Conservation (phyloP, 1,140 invertebrate genomes). For the Zaprionus africanus region DNA sequence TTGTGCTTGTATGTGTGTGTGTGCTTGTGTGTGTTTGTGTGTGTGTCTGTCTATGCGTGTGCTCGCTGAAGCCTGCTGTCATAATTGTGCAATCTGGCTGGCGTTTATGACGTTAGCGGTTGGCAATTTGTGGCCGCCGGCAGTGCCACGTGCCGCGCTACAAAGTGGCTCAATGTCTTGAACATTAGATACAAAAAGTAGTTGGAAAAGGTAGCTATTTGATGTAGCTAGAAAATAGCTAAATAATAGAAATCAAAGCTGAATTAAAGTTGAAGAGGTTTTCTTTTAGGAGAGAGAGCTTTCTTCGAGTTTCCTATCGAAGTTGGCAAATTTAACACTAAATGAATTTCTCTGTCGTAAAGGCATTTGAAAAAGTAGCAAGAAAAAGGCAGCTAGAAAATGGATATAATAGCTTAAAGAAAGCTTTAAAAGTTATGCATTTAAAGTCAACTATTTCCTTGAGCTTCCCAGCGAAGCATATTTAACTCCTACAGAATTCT, state of each 20-base stretch:
- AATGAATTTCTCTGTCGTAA: too few species aligned
- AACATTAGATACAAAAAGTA: not conserved
- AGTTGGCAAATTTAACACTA: too few species aligned
- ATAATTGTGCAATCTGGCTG: conserved; percentile 74
- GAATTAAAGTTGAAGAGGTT: not conserved
- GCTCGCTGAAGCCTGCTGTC: conserved; percentile 56
- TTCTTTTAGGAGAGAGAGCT: not conserved
- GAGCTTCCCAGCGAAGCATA: too few species aligned
- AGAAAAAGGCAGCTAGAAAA: too few species aligned
- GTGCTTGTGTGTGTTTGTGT: not conserved
- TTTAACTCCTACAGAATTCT: too few species aligned
- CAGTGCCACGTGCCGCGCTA: conserved; percentile 19
- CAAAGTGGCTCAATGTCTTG: not conserved
- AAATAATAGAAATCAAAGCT: not conserved
- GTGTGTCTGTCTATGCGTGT: not conserved
- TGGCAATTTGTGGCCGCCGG: conserved; percentile 41
- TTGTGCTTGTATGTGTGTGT: too few species aligned
- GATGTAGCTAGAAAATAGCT: not conserved
- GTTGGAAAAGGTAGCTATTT: not conserved
- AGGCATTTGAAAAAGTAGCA: too few species aligned
- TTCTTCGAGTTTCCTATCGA: too few species aligned
- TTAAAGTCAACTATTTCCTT: too few species aligned
- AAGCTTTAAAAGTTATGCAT: too few species aligned
- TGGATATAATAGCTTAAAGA: too few species aligned
- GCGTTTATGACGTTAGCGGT: conserved; percentile 69